Percentiles rank a stretch among this genome's conserved stretches.
Conservation (phyloP, 2,113 vertebrate species). For the Dipodomys ordii region DNA sequence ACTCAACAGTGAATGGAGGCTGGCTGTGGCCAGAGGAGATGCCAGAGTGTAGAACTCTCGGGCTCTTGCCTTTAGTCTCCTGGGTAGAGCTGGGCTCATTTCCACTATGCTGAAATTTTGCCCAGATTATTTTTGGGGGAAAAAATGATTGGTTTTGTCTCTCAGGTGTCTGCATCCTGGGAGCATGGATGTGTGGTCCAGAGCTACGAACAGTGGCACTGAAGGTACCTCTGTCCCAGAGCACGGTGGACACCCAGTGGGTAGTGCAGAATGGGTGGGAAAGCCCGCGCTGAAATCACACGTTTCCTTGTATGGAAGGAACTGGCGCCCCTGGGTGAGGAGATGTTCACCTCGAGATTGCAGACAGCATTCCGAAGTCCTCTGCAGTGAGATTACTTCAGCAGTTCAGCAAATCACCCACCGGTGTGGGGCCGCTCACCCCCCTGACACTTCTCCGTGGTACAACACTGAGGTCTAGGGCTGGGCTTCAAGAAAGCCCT, state of each 20-base stretch:
- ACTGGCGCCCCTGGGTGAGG: not conserved
- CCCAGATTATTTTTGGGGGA: not conserved
- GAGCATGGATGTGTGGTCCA: not conserved
- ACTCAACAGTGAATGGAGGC: not conserved
- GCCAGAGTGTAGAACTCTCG: not conserved
- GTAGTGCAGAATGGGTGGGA: slow-evolving; percentile 27
- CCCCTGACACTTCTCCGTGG: too few relatives aligned
- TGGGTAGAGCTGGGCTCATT: not conserved
- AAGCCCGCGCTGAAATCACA: slow-evolving; percentile 21
- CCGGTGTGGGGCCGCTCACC: too few relatives aligned
- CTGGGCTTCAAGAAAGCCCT: not conserved
- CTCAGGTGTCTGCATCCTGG: not conserved
- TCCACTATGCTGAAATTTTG: not conserved
- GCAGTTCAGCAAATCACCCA: too few relatives aligned
- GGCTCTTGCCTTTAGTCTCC: not conserved
- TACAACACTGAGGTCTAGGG: too few relatives aligned
- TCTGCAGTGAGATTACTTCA: too few relatives aligned
- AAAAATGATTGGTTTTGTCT: not conserved
- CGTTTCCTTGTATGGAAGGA: not conserved
- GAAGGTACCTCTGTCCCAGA: not conserved
- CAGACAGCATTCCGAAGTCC: too few relatives aligned
- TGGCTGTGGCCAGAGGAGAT: not conserved
- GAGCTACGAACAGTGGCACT: not conserved
- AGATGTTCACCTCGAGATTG: too few relatives aligned
- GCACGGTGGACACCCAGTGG: not conserved